Percentiles rank a stretch among this genome's conserved stretches.
These are phyloP conservation scores for Monochamus saltuarius DNA, from an alignment of 1,140 invertebrate species.

Conservation along the genomic window DNA sequence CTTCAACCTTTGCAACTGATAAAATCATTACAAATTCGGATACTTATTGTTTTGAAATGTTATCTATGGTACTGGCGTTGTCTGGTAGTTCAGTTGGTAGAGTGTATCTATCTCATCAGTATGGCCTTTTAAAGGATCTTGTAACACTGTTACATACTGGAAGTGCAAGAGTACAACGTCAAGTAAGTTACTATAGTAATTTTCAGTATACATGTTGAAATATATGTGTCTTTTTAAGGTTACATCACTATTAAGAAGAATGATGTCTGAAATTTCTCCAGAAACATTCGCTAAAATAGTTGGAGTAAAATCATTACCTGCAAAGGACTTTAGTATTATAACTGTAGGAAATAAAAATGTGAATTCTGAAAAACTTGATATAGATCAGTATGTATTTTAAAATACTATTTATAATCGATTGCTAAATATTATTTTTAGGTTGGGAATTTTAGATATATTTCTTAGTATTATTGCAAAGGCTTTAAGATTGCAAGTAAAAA, in stretches of 20 bases:
- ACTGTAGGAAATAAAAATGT: constrained; percentile 54
- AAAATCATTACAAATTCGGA: constrained; percentile 63
- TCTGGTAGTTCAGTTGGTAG: constrained; percentile 90
- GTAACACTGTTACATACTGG: constrained; percentile 89
- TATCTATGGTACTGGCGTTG: constrained; percentile 91
- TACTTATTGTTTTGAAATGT: constrained; percentile 97
- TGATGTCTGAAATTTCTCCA: constrained; percentile 81
- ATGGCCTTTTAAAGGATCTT: constrained; percentile 79
- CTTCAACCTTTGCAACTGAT: constrained; percentile 31
- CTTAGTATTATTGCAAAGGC: constrained; percentile 84
- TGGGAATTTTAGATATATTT: constrained; percentile 81
- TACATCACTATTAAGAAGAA: constrained; percentile 73
- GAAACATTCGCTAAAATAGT: constrained; percentile 66
- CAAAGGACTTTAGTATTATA: constrained; percentile 76
- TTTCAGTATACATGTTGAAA: not conserved
- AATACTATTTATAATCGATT: constrained; percentile 7
- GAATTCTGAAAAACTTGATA: constrained; percentile 62
- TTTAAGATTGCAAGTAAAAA: constrained; percentile 83
- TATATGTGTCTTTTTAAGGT: constrained; percentile 58
- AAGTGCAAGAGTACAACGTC: constrained; percentile 90
- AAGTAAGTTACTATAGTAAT: constrained; percentile 58
- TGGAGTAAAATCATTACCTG: constrained; percentile 68
- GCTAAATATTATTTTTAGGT: constrained; percentile 42
- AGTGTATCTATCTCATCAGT: constrained; percentile 86
- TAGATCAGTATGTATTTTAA: constrained; percentile 54